Evolutionary conservation across 1,140 invertebrate species (phyloP).

Genomic region (Octopus bimaculoides): DNA sequence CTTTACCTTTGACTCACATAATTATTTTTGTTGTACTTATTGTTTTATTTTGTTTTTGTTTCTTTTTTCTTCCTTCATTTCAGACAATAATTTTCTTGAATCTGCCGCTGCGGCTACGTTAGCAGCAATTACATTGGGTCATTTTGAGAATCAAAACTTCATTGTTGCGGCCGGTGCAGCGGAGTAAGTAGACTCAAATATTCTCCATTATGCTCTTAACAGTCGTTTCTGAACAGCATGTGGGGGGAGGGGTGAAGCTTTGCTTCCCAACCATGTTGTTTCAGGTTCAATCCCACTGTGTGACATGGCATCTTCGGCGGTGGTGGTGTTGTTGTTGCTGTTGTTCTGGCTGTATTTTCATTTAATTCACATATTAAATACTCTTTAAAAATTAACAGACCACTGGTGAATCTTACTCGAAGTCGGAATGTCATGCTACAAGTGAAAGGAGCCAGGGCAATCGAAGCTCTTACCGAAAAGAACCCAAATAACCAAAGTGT

Average conservation of each 20-base stretch:
- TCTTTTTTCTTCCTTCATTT: background rate
- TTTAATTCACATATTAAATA: background rate
- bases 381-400: constrained; percentile 35
- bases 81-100: constrained; percentile 46
- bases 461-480: constrained; percentile 52
- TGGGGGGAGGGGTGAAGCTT: no score
- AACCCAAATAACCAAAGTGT: constrained; percentile 50
- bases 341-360: no score
- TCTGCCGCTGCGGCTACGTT: constrained; percentile 51
- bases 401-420: constrained; percentile 52
- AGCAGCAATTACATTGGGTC: constrained; percentile 41
- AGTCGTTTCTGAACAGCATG: no score
- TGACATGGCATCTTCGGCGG: no score
- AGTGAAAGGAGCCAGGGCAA: constrained; percentile 54
- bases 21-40: no score
- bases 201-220: no score
- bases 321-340: no score
- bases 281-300: no score
- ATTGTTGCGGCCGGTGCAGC: constrained; percentile 44
- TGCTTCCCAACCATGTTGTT: no score
- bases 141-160: constrained; percentile 49
- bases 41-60: background rate
- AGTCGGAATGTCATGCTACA: constrained; percentile 51
- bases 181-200: constrained; percentile 36
- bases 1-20: no score